Evolutionary conservation across 2,888 invertebrate species (phyloP).

Genomic region (Agrotis puta): DNA sequence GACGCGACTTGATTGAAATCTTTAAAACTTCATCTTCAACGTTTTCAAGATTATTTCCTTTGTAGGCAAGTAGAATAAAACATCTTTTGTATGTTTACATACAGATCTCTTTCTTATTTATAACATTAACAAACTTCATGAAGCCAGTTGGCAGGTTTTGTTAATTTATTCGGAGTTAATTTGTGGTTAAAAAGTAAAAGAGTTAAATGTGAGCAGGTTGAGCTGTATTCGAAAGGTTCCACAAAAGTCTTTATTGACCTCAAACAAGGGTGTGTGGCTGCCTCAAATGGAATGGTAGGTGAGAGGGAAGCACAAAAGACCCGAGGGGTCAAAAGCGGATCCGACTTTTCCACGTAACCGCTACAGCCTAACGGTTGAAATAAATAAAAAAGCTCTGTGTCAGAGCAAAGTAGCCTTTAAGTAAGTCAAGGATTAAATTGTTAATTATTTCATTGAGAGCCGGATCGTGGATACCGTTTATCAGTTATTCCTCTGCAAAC

Average conservation of each 20-base stretch:
- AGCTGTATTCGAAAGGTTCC: constrained; percentile 30
- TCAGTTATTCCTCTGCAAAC: constrained; percentile 24
- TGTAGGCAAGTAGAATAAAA: constrained; percentile 6
- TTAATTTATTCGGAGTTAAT: constrained; percentile 40
- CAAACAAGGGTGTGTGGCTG: constrained; percentile 41
- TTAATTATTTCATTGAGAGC: not conserved
- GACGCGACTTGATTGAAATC: constrained; percentile 66
- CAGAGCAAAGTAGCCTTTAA: not conserved
- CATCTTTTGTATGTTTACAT: constrained; percentile 12
- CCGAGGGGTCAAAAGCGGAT: constrained; percentile 41
- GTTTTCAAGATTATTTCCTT: constrained; percentile 37
- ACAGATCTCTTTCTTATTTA: constrained; percentile 4
- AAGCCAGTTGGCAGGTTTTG: constrained; percentile 7
- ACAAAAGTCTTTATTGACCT: constrained; percentile 52
- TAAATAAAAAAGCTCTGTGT: constrained; percentile 8
- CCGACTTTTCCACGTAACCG: constrained; percentile 25
- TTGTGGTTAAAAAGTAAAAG: constrained; percentile 40
- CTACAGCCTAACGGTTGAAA: constrained; percentile 5
- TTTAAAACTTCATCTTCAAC: constrained; percentile 63
- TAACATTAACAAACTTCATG: constrained; percentile 13
- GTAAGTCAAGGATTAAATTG: not conserved
- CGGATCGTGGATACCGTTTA: not conserved
- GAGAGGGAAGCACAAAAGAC: constrained; percentile 31
- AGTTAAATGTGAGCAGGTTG: constrained; percentile 36
- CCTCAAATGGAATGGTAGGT: constrained; percentile 28